Base-by-base conservation (phyloP, 2,113 vertebrate species). In the Elephas maximus region DNA sequence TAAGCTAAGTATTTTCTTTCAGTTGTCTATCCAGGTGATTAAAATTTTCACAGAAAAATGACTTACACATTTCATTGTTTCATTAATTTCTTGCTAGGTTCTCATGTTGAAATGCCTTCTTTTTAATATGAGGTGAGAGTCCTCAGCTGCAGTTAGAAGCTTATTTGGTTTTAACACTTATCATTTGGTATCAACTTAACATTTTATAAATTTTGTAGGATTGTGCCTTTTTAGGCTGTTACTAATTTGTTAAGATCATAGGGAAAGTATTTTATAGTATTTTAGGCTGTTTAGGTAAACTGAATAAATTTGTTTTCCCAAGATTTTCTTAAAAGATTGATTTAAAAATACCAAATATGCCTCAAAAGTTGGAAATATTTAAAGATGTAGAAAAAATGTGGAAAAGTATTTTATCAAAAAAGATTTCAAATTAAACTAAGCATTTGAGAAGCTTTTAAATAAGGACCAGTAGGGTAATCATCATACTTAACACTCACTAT, bases 1-100 rank as follows among this genome's bases (percentile, higher is more conserved):
- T 88, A 96, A 86, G 90, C 96, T 93, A 1, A 92, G 48, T 95
- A 93, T 86, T 98, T 98, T 84, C 84, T 97, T 98, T 94, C 65
- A 93, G 33, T 97, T 76, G 93, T 98, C 97, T 96, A 93, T 82
- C 88, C 77, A 71, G 4, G 4, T 87, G 93, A 26, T 97, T 95
- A 26, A 69, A 84, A 96, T 63, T 90, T 96, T 90, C 80, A 93
- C 96, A 92, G 94, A 92, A 45, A 93, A 71, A 69, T 88, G 83
- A 93, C 0, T 6, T 92, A 77, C 78, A 53, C 48, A 45, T 23
- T 95, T 92, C 63, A 83, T 44, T 74, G 90, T 96, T 94, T 60
- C 37, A 96, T 81, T 96, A 81, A 92, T 79, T 82, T 80, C 57
- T 76, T 89, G 63, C n/a, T 93, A 92, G 77, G 76, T 74, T 92